Evolutionary conservation across 2,113 vertebrate species (phyloP), one percentile per base, ranked within the genome.

Genomic region (Petaurus breviceps): DNA sequence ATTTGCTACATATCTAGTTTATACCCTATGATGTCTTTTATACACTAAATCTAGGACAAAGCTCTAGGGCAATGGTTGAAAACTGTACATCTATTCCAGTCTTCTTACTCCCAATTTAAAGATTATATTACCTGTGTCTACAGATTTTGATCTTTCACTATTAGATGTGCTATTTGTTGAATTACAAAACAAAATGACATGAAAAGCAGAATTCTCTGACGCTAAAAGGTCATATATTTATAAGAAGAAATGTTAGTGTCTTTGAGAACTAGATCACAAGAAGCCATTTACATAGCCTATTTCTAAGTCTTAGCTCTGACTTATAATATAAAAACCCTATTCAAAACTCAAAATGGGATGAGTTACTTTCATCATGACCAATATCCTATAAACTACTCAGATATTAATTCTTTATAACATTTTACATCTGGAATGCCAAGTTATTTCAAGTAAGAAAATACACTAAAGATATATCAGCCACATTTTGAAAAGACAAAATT

Each of bases 341-440:
- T 94, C 43, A 94, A 94, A 52, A 68, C 12, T 7, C 43, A 61
- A 89, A 94, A 50, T 89, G 92, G 10, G 37, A 84, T 84, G 4
- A 51, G 77, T 1, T 91, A 10, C 11, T 92, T 93, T 90, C 12
- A 92, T 93, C 24, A 93, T 51, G 90, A 57, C 3, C 91, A 37
- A 92, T 31, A 91, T 3, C 7, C 94, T 92, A 94, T 92, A 92
- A 95, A 51, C 8, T 3, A 97, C 94, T 51, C 23, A 68, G 37
- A 92, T 92, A 95, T 26, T 93, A 95, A 91, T 61, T 49, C 51
- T 23, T 61, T 6, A 89, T 28, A 94, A 49, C 14, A 94, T 24
- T 0, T 92, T 6, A 92, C 92, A 77, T 51, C 93, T 53, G 92
- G n/a, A 89, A 84, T 91, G 93, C n/a, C 46, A 54, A 77, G 5